Evolutionary conservation across 2,113 vertebrate species (phyloP), one percentile per base, ranked within the genome.

Genomic region (Eurystomus gularis): DNA sequence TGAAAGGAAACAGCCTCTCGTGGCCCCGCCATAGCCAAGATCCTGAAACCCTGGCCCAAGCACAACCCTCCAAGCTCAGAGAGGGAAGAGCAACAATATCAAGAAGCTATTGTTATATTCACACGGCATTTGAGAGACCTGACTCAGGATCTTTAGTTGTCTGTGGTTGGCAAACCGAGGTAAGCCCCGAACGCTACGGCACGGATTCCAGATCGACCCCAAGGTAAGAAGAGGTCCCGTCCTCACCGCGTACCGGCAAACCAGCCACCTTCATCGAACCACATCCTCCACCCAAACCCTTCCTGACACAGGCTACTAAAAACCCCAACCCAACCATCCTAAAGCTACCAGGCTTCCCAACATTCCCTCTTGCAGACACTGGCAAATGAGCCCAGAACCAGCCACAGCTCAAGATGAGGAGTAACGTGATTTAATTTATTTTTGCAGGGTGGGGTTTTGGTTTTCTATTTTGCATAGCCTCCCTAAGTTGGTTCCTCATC

Each of bases 161-260:
- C 37, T 31, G 40, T 48, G 28, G 28, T 13, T 39, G 24, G 48
- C 48, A 76, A 57, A 42, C 35, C 24, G 11, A 10, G 11, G 24
- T 4, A 17, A 86, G 19, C 24, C 33, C 37, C 7, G 26, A 18
- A 17, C 7, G 24, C 40, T 28, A 15, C 16, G 9, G 73, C 35
- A 29, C 11, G 13, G 55, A 4, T 11, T 57, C 44, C 4, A 1
- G 33, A 10, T 1, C 6, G 40, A 12, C 9, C 31, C 51, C 3
- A 23, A 49, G n/a, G 26, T 13, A 39, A 26, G 12, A 21, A 19
- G 13, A 19, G 26, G 21, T 10, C 2, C 35, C 65, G 40, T 18
- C 58, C 60, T 40, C 66, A 13, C 51, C 13, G 2, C 1, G 1
- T 4, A 16, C 37, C 46, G 13, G 19, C 52, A 35, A 20, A 48